phyloP scores from a whole-genome alignment of 30 jellyfish, hydroid and myxozoan species.

The Chironex yamaguchii region DNA sequence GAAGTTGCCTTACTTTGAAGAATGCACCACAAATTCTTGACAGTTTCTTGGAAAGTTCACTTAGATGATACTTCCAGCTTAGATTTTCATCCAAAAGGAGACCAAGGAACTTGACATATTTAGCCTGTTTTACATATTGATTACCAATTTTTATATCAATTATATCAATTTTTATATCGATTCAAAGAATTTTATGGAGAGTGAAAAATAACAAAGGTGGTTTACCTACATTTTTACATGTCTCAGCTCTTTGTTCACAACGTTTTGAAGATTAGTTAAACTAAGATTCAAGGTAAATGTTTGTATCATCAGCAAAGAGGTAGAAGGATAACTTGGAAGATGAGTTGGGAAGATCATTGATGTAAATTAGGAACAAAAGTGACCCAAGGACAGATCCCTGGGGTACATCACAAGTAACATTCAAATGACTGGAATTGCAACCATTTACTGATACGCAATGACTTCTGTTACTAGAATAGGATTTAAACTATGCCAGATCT shows the following conservation, averaged over 20 bases:
- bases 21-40: constrained; percentile 32
- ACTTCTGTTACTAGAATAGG: constrained; percentile 32
- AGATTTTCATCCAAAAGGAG: constrained; percentile 26
- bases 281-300: constrained; percentile 39
- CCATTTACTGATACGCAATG: constrained; percentile 41
- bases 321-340: constrained; percentile 1
- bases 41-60: constrained; percentile 12
- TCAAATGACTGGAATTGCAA: background rate
- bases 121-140: constrained; percentile 17
- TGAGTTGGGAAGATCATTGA: constrained; percentile 38
- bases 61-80: constrained; percentile 30
- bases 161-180: too few relatives aligned
- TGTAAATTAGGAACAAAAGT: constrained; percentile 5
- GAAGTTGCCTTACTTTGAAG: constrained; percentile 26
- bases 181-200: constrained; percentile 32
- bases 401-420: constrained; percentile 34
- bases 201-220: constrained; percentile 44
- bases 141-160: constrained; percentile 39
- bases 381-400: constrained; percentile 46
- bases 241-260: constrained; percentile 64
- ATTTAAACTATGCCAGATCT: constrained; percentile 1
- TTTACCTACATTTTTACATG: constrained; percentile 64
- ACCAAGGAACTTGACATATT: constrained; percentile 54
- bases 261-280: constrained; percentile 33
- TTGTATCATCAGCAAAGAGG: constrained; percentile 79